Evolutionary conservation across 2,113 vertebrate genomes (phyloP), one percentile per base, ranked within the genome.

Genomic region (Hystrix brachyura): DNA sequence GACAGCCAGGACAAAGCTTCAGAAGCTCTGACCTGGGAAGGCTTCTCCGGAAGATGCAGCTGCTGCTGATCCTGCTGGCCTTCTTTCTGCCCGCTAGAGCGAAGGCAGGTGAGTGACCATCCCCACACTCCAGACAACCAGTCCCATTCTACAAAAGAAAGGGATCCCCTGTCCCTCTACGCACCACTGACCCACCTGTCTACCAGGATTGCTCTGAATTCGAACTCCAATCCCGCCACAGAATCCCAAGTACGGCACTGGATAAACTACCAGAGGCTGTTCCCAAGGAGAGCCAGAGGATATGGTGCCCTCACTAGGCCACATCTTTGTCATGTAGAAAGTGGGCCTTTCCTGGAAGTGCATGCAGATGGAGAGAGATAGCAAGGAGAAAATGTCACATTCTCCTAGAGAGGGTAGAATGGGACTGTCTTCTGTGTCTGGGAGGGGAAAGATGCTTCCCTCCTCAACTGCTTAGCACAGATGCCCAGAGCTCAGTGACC

Each of bases 21-120:
- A 38, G 67, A 13, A 14, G 18, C 76, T 69, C 67, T 0, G 1
- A 60, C 48, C 83, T 79, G 55, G 1, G 43, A 53, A 57, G 27
- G 13, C 46, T 80, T 90, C 65, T 71, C n/a, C 7, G 6, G 23
- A 96, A 90, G 57, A 98, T 98, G 95, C 78, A 84, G 85, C 71
- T 7, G 0, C 38, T 94, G 55, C 23, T 94, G 32, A 1, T 94
- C 10, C 81, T 90, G 5, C 11, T 95, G 84, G 72, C 57, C 48
- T 84, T 94, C 76, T 21, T 67, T 13, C 67, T 93, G 55, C 3
- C 53, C 4, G 46, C 14, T 1, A 3, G 5, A 2, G 4, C 87
- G 81, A 8, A 91, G 15, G 55, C 96, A 92, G 97, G 94, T 98
- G 51, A 98, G 96, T 98, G 74, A 90, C 9, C 23, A 3, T 14